Percentiles rank a stretch among this genome's conserved stretches.
Conservation (phyloP, 2,113 vertebrate genomes). For the Macaca fascicularis region T2T-MFA8v1.1 NC_088392.1:20878001-20878500, state of each 20-base stretch:
- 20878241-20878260: neutral
- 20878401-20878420: neutral
- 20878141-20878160: neutral
- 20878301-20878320: neutral
- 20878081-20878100: neutral
- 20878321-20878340: neutral
- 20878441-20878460: neutral
- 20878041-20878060: neutral
- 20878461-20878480: neutral
- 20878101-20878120: neutral
- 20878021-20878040: neutral
- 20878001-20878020: neutral
- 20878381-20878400: neutral
- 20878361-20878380: neutral
- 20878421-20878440: neutral
- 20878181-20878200: neutral
- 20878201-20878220: neutral
- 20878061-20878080: neutral
- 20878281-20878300: neutral
- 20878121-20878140: neutral
- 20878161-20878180: neutral
- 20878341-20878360: neutral
- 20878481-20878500: constrained; percentile 37
- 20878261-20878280: neutral
- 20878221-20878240: neutral